Conservation (phyloP, 2,888 invertebrate species). For the Exocentrus adspersus region DNA sequence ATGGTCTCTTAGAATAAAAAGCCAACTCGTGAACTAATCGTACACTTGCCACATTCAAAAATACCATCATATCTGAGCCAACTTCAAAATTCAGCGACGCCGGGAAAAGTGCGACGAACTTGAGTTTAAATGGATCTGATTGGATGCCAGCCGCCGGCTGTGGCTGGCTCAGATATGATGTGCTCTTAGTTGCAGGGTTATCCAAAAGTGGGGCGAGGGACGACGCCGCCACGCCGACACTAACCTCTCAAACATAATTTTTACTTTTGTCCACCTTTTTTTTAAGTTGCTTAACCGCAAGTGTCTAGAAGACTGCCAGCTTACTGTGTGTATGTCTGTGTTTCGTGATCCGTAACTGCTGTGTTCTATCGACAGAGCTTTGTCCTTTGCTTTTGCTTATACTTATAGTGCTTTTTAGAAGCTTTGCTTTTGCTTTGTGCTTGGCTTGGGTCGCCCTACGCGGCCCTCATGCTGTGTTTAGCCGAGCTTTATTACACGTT, state of each 20-base stretch:
- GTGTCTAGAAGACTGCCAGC: constrained; percentile 58
- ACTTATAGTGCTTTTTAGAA: constrained; percentile 49
- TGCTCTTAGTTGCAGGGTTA: constrained; percentile 68
- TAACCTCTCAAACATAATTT: constrained; percentile 48
- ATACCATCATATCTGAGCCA: constrained; percentile 73
- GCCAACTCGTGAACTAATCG: constrained; percentile 31
- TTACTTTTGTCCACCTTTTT: constrained; percentile 39
- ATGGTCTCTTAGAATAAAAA: constrained; percentile 46
- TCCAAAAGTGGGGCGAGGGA: constrained; percentile 64
- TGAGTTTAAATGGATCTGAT: constrained; percentile 20
- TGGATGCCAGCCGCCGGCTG: constrained; percentile 40
- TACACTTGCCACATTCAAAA: constrained; percentile 69
- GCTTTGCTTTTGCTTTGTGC: constrained; percentile 50
- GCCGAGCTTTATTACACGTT: constrained; percentile 53
- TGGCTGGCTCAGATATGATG: constrained; percentile 72
- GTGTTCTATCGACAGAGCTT: constrained; percentile 42
- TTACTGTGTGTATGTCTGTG: constrained; percentile 52
- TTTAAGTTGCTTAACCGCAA: constrained; percentile 50
- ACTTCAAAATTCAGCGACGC: constrained; percentile 59
- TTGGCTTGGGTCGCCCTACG: constrained; percentile 50
- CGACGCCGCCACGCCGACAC: constrained; percentile 60
- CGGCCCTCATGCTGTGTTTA: constrained; percentile 53
- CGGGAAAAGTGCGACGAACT: constrained; percentile 64
- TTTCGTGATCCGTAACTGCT: constrained; percentile 52
- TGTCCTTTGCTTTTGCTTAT: constrained; percentile 49